Evolutionary conservation across 1,140 invertebrate species (phyloP).

Genomic region (Amyelois transitella): DNA sequence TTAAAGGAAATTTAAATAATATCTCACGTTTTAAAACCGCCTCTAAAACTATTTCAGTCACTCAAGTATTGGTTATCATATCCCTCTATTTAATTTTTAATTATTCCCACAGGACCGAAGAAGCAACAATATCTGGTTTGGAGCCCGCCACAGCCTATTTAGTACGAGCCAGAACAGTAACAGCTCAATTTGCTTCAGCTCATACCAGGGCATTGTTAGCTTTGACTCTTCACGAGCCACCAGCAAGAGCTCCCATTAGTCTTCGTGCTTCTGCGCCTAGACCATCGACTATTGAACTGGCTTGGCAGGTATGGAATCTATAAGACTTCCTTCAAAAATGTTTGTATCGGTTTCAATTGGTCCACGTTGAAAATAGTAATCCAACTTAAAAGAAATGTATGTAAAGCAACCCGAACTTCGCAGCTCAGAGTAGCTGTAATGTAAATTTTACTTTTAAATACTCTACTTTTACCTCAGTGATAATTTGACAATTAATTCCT

Average conservation of each 20-base stretch:
- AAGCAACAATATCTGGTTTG: conserved; percentile 76
- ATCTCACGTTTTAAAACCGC: too few relatives aligned
- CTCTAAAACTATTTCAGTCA: too few relatives aligned
- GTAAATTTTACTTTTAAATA: too few relatives aligned
- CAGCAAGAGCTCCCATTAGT: conserved; percentile 48
- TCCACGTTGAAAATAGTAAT: too few relatives aligned
- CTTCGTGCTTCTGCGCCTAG: conserved; percentile 48
- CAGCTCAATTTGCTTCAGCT: conserved; percentile 58
- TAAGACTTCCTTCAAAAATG: neutral
- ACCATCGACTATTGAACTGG: conserved; percentile 49
- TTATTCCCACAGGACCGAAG: conserved; percentile 55
- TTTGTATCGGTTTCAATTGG: neutral
- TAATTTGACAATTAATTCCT: too few relatives aligned
- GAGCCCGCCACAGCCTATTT: conserved; percentile 86
- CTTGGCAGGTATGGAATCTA: conserved; percentile 57
- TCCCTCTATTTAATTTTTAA: too few relatives aligned
- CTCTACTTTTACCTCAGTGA: too few relatives aligned
- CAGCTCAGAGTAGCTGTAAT: too few relatives aligned
- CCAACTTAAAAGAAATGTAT: too few relatives aligned
- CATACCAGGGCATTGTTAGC: conserved; percentile 58
- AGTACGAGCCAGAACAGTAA: conserved; percentile 76
- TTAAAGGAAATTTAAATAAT: too few relatives aligned
- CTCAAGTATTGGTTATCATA: too few relatives aligned
- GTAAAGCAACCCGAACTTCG: too few relatives aligned
- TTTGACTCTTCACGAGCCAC: conserved; percentile 57